Evolutionary conservation across 2,888 invertebrate genomes (phyloP).

Genomic region (Hyppa rectilinea): DNA sequence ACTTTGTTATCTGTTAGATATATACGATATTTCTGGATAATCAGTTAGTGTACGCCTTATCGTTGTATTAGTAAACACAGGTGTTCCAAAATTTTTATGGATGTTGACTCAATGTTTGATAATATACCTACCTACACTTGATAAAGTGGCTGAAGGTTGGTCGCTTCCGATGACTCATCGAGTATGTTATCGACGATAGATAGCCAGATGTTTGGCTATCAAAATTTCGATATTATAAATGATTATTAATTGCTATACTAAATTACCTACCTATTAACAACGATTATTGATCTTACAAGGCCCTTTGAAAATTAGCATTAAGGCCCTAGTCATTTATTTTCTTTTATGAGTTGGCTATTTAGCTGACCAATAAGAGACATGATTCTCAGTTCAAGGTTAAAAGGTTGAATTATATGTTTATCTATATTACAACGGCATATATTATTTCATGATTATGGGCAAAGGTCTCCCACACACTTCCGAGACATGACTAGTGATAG

Average conservation of each 20-base stretch:
- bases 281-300: background rate
- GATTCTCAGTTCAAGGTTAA: slow-evolving; percentile 14
- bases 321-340: slow-evolving; percentile 6
- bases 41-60: slow-evolving; percentile 37
- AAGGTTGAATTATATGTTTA: background rate
- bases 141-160: slow-evolving; percentile 27
- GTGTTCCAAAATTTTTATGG: slow-evolving; percentile 44
- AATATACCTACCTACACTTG: background rate
- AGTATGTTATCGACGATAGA: background rate
- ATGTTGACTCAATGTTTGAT: slow-evolving; percentile 15
- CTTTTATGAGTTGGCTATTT: background rate
- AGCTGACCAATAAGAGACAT: background rate
- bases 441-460: background rate
- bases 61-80: slow-evolving; percentile 62
- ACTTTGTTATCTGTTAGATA: slow-evolving; percentile 8
- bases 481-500: no score
- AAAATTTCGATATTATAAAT: background rate
- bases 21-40: slow-evolving; percentile 32
- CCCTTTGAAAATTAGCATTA: background rate
- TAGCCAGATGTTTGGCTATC: background rate
- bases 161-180: slow-evolving; percentile 7
- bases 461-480: background rate
- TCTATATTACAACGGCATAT: background rate
- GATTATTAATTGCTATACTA: background rate
- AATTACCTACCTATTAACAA: background rate